Evolutionary conservation across 2,888 invertebrate species (phyloP).

Genomic region (Camptogramma bilineatum): DNA sequence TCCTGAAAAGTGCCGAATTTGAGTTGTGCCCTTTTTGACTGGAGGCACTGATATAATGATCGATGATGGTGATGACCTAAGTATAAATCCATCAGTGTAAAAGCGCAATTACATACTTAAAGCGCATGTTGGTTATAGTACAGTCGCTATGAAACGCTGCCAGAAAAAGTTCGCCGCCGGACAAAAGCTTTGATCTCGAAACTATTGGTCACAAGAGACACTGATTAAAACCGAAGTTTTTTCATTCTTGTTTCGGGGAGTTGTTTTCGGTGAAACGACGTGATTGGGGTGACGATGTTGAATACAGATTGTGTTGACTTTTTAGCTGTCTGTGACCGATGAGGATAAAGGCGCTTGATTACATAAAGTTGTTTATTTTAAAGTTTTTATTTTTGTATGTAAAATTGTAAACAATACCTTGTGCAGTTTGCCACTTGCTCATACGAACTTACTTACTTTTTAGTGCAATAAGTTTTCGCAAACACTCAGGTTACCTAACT

Average conservation of each 20-base stretch:
- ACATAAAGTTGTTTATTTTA: background rate
- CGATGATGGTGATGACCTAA: background rate
- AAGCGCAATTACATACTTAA: background rate
- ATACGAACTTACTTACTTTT: too few relatives aligned
- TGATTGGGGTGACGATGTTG: conserved; percentile 48
- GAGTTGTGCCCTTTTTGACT: too few relatives aligned
- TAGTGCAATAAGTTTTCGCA: too few relatives aligned
- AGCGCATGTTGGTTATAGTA: background rate
- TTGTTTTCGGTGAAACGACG: conserved; percentile 53
- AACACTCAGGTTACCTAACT: too few relatives aligned
- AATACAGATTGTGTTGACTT: conserved; percentile 45
- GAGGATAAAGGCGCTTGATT: background rate
- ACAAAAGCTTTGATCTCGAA: conserved; percentile 51
- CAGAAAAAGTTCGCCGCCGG: conserved; percentile 45
- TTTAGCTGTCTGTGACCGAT: conserved; percentile 7
- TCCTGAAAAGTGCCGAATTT: too few relatives aligned
- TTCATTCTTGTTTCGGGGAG: conserved; percentile 61
- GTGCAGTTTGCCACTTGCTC: too few relatives aligned
- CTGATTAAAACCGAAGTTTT: conserved; percentile 67
- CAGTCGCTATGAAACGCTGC: conserved; percentile 35
- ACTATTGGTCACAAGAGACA: conserved; percentile 57
- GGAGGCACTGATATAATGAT: background rate
- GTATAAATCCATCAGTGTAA: background rate
- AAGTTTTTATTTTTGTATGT: too few relatives aligned
- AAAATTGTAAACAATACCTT: too few relatives aligned